Evolutionary conservation across 2,113 vertebrate genomes (phyloP), one percentile per base, ranked within the genome.

Genomic region (Leucosticte australis): DNA sequence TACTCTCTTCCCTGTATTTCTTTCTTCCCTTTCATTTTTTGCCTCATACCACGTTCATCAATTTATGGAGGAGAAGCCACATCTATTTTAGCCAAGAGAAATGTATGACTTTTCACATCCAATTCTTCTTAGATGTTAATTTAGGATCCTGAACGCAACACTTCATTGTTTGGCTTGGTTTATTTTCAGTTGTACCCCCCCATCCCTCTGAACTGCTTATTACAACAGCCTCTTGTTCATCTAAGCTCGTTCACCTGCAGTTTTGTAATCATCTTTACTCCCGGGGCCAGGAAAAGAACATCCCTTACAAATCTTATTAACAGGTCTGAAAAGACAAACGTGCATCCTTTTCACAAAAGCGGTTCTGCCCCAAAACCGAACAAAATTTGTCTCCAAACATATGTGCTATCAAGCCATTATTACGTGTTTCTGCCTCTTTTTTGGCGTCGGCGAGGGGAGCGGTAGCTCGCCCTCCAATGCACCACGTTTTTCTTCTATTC

Each of bases 401-500:
- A 27, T 0, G 8, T 8, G 30, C 13, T 20, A 69, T 7, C 23
- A 42, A 59, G 28, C 19, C 42, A 21, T 35, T 44, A 37, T 42
- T n/a, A 44, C 1, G 8, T 12, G 15, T 22, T 47, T 49, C 37
- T 33, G 9, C 53, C 21, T 2, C 13, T 42, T 56, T 3, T 14
- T 18, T 0, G 23, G 23, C 28, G 55, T 18, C 18, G 41, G 22
- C 1, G 0, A 50, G 8, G 27, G 27, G 15, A 81, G 31, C 6
- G 1, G 13, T 1, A 37, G 18, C 8, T 44, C 24, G 16, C 37
- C 44, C 27, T 47, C 44, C 33, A 59, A 13, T 0, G 5, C 50
- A 42, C 22, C n/a, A 5, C 4, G 15, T 52, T 60, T 70, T 28
- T 20, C 18, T 71, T 42, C 37, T 14, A 13, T 28, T 74, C 33